Evolutionary conservation across 1,140 invertebrate species (phyloP).

Genomic region (Aphelenchoides avenae): DNA sequence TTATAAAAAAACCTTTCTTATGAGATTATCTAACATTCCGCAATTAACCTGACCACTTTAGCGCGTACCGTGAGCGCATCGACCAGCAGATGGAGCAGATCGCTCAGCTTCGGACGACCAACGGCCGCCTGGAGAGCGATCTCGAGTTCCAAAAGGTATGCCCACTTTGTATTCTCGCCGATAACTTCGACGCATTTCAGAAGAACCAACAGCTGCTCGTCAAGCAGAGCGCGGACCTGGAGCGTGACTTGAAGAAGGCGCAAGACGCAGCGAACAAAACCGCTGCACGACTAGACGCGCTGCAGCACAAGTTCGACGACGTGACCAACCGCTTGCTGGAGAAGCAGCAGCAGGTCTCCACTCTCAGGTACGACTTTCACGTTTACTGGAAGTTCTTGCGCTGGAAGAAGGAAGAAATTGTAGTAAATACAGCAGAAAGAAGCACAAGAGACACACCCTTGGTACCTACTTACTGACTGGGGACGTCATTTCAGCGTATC

Average conservation of each 20-base stretch:
- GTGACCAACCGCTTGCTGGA: constrained; percentile 27
- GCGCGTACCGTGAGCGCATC: constrained; percentile 25
- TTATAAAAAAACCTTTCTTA: too few relatives aligned
- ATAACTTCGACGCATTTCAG: too few relatives aligned
- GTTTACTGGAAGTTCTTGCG: not conserved
- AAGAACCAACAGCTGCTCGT: constrained; percentile 33
- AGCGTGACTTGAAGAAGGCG: constrained; percentile 13
- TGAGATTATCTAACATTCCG: too few relatives aligned
- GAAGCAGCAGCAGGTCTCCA: constrained; percentile 30
- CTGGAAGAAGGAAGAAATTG: not conserved
- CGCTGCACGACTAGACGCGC: constrained; percentile 13
- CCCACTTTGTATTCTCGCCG: too few relatives aligned
- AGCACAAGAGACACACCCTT: not conserved
- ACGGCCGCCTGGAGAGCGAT: constrained; percentile 31
- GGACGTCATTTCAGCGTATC: constrained; percentile 14
- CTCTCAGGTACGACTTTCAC: not conserved
- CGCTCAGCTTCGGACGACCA: constrained; percentile 26
- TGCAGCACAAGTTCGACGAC: constrained; percentile 24
- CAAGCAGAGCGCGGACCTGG: constrained; percentile 25
- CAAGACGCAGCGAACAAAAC: constrained; percentile 13
- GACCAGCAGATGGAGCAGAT: constrained; percentile 33
- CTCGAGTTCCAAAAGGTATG: constrained; percentile 39
- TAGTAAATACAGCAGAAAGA: not conserved
- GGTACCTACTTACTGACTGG: not conserved
- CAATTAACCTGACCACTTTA: too few relatives aligned